Evolutionary conservation across 1,140 invertebrate genomes (phyloP).

Genomic region (Formica exsecta): DNA sequence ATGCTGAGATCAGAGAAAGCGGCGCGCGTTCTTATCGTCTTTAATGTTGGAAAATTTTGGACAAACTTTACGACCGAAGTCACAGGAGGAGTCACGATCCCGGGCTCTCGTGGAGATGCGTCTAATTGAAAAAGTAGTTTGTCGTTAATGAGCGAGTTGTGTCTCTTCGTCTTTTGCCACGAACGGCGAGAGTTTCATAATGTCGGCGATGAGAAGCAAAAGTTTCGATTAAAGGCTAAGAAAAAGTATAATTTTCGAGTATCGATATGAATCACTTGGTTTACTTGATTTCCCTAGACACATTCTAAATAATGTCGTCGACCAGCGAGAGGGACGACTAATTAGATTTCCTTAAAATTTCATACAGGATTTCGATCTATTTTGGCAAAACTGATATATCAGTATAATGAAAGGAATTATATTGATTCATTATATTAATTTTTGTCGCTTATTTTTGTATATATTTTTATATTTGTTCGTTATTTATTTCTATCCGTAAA

Average conservation of each 20-base stretch:
- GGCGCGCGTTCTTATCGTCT: constrained; percentile 50
- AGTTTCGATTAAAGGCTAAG: constrained; percentile 52
- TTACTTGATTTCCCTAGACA: constrained; percentile 31
- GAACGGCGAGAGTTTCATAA: constrained; percentile 33
- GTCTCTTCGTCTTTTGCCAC: constrained; percentile 28
- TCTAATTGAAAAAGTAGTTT: constrained; percentile 65
- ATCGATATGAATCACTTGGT: constrained; percentile 25
- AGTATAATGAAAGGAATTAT: neutral
- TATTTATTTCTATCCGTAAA: neutral
- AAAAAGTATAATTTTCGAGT: constrained; percentile 7
- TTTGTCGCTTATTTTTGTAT: neutral
- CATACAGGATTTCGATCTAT: neutral
- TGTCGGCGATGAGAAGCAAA: constrained; percentile 31
- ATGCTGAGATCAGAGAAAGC: constrained; percentile 46
- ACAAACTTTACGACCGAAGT: constrained; percentile 56
- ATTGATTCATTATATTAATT: no score
- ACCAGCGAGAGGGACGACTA: neutral
- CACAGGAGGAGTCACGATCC: constrained; percentile 33
- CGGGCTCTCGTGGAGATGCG: constrained; percentile 32
- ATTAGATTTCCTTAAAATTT: constrained; percentile 42
- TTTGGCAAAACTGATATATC: neutral
- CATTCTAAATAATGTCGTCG: neutral
- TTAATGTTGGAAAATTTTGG: constrained; percentile 55
- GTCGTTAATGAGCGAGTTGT: constrained; percentile 60
- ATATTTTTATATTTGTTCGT: neutral